Percentiles rank a stretch among this genome's conserved stretches.
These are phyloP conservation scores for Caracal caracal DNA, from an alignment of 2,113 vertebrate genomes.

Conservation along the genomic window DNA sequence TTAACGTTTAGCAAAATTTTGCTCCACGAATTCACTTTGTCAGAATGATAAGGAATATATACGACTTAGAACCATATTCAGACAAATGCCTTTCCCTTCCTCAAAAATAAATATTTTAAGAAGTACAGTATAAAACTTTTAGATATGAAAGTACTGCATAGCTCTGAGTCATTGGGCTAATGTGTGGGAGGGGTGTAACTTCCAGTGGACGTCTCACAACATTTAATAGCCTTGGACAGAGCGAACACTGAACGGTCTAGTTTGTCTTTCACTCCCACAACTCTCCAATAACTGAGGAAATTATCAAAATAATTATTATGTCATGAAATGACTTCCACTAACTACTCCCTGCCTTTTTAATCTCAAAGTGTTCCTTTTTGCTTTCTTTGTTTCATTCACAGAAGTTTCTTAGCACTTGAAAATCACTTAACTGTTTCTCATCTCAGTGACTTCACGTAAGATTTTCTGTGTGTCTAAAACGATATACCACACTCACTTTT, in stretches of 20 bases:
- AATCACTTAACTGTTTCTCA: not conserved
- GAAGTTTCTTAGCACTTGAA: not conserved
- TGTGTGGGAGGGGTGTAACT: not conserved
- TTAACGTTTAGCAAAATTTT: slow-evolving; percentile 54
- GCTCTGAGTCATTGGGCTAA: not conserved
- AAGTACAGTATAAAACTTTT: slow-evolving; percentile 26
- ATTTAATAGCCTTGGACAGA: not conserved
- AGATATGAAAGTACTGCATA: slow-evolving; percentile 24
- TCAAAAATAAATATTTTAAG: slow-evolving; percentile 42
- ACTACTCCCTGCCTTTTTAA: not conserved
- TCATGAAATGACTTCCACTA: not conserved
- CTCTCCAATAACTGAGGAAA: not conserved
- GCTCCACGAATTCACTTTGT: slow-evolving; percentile 46
- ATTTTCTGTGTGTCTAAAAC: not conserved
- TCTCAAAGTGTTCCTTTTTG: not conserved
- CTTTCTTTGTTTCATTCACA: not conserved
- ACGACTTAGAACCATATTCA: slow-evolving; percentile 31
- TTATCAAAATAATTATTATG: not conserved
- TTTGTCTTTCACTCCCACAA: not conserved
- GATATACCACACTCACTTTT: not conserved
- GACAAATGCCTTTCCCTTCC: not conserved
- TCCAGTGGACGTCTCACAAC: not conserved
- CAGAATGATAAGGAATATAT: slow-evolving; percentile 11
- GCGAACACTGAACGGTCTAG: not conserved
- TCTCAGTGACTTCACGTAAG: not conserved